These are phyloP conservation scores for Sclerodermus sp. DNA, from an alignment of 2,888 invertebrate species.

Conservation along the genomic window DNA sequence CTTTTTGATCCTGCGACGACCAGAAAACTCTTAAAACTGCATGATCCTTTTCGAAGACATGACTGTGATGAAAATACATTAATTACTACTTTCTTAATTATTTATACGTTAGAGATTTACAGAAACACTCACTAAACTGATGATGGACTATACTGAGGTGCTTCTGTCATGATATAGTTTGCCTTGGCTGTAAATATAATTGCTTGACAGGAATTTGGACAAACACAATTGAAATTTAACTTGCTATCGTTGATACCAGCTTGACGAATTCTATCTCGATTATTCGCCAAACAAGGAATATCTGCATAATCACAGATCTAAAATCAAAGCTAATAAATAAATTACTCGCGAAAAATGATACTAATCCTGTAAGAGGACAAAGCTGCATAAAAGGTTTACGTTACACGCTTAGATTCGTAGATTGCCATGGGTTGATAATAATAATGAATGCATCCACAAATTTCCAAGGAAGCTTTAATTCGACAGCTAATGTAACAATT, in stretches of 20 bases:
- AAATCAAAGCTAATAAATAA: background rate
- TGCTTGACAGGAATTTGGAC: background rate
- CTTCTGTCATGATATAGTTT: slow-evolving; percentile 2
- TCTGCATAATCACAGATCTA: background rate
- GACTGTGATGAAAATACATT: slow-evolving; percentile 13
- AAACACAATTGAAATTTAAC: slow-evolving; percentile 2
- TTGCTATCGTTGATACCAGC: background rate
- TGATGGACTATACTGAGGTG: background rate
- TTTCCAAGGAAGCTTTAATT: slow-evolving; percentile 21
- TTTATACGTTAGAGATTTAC: background rate
- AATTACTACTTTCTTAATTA: background rate
- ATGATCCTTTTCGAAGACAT: slow-evolving; percentile 2
- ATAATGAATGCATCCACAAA: slow-evolving; percentile 49
- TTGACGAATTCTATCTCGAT: background rate
- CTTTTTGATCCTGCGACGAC: slow-evolving; percentile 5
- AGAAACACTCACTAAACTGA: slow-evolving; percentile 9
- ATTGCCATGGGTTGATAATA: slow-evolving; percentile 36
- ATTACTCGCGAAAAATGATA: too few species aligned
- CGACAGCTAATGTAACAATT: slow-evolving; percentile 48
- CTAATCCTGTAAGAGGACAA: too few species aligned
- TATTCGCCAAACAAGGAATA: background rate
- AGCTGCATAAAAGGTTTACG: too few species aligned
- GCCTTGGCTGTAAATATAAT: background rate
- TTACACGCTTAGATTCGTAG: background rate
- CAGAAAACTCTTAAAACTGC: slow-evolving; percentile 22